Conservation (phyloP, 2,797 vertebrate genomes). For the Pantherophis alleghaniensis region DNA sequence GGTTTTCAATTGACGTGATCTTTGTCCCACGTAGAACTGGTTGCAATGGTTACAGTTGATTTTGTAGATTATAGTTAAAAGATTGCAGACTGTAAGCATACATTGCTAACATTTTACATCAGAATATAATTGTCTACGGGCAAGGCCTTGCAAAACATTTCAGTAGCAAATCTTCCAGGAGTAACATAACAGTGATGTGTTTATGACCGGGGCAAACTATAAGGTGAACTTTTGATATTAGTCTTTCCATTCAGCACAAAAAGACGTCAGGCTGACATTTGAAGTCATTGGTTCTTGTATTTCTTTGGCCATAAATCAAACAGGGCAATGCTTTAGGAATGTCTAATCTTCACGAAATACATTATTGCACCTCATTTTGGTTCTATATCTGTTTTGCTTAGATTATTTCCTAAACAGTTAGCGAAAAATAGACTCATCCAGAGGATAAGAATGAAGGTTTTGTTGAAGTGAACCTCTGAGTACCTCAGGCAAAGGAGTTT, state of each 20-base stretch:
- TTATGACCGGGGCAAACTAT: slow-evolving; percentile 5
- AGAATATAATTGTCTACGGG: neutral
- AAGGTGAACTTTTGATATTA: slow-evolving; percentile 17
- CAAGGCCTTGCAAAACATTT: neutral
- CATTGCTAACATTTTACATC: slow-evolving; percentile 1
- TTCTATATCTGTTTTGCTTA: neutral
- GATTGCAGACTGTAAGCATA: neutral
- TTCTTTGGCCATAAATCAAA: slow-evolving; percentile 4
- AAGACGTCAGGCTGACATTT: slow-evolving; percentile 3
- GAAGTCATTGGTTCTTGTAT: slow-evolving; percentile 7
- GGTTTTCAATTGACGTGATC: too few relatives aligned
- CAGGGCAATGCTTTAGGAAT: neutral
- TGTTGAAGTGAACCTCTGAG: neutral
- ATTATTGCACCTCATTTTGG: slow-evolving; percentile 9
- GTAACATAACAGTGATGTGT: neutral
- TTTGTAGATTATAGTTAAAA: neutral
- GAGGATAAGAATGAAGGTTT: neutral
- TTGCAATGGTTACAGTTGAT: too few relatives aligned
- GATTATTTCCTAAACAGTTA: slow-evolving; percentile 31
- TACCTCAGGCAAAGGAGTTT: too few relatives aligned
- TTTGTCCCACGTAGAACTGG: too few relatives aligned
- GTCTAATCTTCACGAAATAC: neutral
- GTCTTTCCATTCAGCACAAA: slow-evolving; percentile 4
- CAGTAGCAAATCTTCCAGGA: neutral
- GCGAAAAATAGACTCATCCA: neutral